Base-by-base conservation (phyloP, 1,140 invertebrate genomes). In the Drosophila mojavensis region DNA sequence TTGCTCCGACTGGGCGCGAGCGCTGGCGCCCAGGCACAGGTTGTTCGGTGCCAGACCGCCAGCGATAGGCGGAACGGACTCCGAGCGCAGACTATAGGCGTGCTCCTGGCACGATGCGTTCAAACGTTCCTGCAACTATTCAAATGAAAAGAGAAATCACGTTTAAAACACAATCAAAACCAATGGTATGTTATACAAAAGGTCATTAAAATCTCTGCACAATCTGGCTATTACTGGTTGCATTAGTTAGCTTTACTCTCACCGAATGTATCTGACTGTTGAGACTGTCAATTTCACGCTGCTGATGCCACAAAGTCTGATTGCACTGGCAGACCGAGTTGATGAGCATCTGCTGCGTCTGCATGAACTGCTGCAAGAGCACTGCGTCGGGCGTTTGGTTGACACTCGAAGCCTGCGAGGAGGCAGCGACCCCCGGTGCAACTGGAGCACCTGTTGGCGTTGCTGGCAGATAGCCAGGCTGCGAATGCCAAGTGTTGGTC, bases 301-400 rank as follows among this genome's bases (percentile, higher is more conserved):
- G 94, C 58, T 95, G 94, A 53, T 94, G 84, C 93, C 94, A 94
- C 26, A 95, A 79, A 4, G 95, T 88, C 78, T 95, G 94, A 86
- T 94, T 95, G 75, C 94, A 95, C 63, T 95, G 94, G 75, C 94
- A 94, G 36, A 95, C 92, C 1, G 94, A 94, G 55, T 94, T 93
- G 3, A 94, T 93, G 68, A 95, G 93, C 89, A 95, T 93, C 83
- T 95, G 94, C 59, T 95, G 93, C 17, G 94, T 94, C 79, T 94
- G 94, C 67, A 93, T 92, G 76, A 94, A 93, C 59, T 94, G 94
- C 47, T 93, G 92, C 63, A 94, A 71, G 33, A 94, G 72, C 62
- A 94, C 86, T 7, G 81, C 67, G 30, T 90, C 85, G n/a, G 70
- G 45, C 4, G 70, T 76, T 10, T 60, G 64, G 61, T 76, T 79